Evolutionary conservation across 2,113 vertebrate genomes (phyloP).

Genomic region (Antigone vipio): DNA sequence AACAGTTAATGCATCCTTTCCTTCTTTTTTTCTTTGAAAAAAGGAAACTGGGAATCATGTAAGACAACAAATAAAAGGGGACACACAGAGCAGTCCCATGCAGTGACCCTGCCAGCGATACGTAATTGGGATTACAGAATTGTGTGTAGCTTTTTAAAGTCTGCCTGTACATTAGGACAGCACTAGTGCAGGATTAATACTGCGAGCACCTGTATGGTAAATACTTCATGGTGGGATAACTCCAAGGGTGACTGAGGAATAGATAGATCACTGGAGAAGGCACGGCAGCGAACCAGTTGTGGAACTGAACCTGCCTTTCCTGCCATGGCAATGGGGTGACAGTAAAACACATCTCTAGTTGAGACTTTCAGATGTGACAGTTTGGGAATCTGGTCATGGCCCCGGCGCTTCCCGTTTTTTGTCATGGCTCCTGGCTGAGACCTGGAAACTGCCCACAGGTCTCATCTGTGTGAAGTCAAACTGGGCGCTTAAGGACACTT

Average conservation of each 20-base stretch:
- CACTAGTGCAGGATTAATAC: not conserved
- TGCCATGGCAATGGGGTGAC: not conserved
- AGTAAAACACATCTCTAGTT: not conserved
- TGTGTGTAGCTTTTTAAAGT: not conserved
- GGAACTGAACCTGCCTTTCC: not conserved
- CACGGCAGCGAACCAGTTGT: not conserved
- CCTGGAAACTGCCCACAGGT: not conserved
- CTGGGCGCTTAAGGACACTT: not conserved
- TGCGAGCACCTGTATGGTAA: not conserved
- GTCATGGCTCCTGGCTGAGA: not conserved
- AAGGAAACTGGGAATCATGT: not conserved
- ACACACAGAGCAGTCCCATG: not conserved
- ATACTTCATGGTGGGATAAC: not conserved
- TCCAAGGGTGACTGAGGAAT: fast-evolving
- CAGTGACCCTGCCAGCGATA: not conserved
- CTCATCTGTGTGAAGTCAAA: not conserved
- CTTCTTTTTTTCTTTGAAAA: not conserved
- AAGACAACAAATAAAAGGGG: not conserved
- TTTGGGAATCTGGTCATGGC: not conserved
- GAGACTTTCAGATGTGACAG: not conserved
- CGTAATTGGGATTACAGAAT: not conserved
- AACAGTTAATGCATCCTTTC: not conserved
- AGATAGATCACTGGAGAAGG: not conserved
- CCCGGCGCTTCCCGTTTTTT: fast-evolving
- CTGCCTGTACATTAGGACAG: not conserved